Evolutionary conservation across 2,113 vertebrate species (phyloP).

Genomic region (Paramormyrops kingsleyae): DNA sequence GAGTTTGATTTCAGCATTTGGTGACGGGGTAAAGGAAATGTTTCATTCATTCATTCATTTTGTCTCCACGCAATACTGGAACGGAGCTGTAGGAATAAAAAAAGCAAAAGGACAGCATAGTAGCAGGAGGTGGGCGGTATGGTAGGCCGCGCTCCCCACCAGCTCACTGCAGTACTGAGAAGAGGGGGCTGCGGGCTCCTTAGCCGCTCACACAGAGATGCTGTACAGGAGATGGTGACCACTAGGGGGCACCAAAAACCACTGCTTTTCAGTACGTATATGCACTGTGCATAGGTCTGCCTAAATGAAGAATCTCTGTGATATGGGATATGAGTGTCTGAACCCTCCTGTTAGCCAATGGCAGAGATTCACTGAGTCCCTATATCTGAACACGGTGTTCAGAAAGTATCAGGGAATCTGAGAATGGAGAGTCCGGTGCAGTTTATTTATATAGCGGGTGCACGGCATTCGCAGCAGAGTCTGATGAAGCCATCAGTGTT

Average conservation of each 20-base stretch:
- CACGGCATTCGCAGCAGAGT: background rate
- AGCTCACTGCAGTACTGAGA: background rate
- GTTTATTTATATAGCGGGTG: background rate
- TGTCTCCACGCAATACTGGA: background rate
- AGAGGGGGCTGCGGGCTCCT: background rate
- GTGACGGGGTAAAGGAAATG: background rate
- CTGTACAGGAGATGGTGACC: conserved; percentile 27
- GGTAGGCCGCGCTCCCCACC: background rate
- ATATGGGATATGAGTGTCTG: background rate
- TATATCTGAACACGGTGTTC: background rate
- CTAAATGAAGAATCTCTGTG: background rate
- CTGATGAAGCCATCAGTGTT: background rate
- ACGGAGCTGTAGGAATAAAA: background rate
- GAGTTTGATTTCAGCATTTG: background rate
- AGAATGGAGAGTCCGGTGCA: background rate
- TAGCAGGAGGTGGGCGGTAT: background rate
- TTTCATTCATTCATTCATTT: background rate
- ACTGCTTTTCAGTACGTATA: background rate
- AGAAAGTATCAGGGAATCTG: background rate
- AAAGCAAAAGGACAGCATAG: background rate
- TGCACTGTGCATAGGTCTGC: background rate
- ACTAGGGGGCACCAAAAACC: conserved; percentile 41
- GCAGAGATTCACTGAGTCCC: background rate
- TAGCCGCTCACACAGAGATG: background rate
- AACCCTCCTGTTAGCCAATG: background rate